phyloP scores from a whole-genome alignment of 2,888 invertebrate species.

The Zeuzera pyrina region DNA sequence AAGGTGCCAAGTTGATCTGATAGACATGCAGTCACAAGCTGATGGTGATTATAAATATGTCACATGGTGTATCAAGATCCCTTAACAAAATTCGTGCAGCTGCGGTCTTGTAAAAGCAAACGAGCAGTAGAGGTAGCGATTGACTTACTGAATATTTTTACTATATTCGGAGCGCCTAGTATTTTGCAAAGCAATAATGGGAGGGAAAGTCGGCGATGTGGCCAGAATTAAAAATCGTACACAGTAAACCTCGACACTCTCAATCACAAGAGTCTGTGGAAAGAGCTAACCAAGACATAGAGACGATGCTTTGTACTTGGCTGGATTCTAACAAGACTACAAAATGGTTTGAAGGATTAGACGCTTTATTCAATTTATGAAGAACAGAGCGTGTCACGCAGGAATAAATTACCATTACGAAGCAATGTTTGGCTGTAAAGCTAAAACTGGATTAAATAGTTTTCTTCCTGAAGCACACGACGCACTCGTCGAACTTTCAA shows the following conservation, averaged over 20 bases:
- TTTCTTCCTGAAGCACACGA: too few relatives aligned
- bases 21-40: conserved; percentile 30
- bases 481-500: neutral
- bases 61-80: conserved; percentile 37
- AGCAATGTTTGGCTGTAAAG: conserved; percentile 29
- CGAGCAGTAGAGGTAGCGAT: conserved; percentile 32
- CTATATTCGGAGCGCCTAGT: conserved; percentile 31
- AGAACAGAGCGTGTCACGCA: conserved; percentile 34
- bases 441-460: conserved; percentile 12
- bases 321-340: conserved; percentile 27
- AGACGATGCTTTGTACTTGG: conserved; percentile 36
- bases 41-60: conserved; percentile 34
- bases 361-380: conserved; percentile 38
- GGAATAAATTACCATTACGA: conserved; percentile 34
- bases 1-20: conserved; percentile 35
- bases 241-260: conserved; percentile 31
- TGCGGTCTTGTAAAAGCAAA: conserved; percentile 31
- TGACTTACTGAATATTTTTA: conserved; percentile 33
- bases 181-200: conserved; percentile 34
- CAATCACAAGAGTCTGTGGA: conserved; percentile 32
- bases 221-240: conserved; percentile 32
- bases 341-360: conserved; percentile 44
- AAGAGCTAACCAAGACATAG: conserved; percentile 32
- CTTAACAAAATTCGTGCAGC: conserved; percentile 36
- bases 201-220: conserved; percentile 27